Conservation (phyloP, 2,888 invertebrate genomes). For the Melanostoma scalare region DNA sequence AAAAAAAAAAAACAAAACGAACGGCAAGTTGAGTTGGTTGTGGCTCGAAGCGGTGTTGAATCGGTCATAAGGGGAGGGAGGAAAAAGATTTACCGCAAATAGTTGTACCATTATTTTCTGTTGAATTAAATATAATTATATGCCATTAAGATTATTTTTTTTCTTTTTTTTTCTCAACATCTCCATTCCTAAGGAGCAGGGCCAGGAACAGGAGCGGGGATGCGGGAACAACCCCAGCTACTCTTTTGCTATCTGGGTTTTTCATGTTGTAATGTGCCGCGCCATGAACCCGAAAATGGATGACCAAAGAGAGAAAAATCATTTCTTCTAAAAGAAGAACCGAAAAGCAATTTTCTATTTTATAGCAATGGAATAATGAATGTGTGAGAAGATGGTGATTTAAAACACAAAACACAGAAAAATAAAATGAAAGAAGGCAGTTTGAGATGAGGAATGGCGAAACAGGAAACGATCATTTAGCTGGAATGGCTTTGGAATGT, state of each 20-base stretch:
- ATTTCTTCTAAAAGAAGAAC: slow-evolving; percentile 19
- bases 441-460: slow-evolving; percentile 8
- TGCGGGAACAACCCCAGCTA: no score
- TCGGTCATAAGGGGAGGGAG: slow-evolving; percentile 1
- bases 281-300: slow-evolving; percentile 41
- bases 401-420: slow-evolving; percentile 7
- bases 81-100: slow-evolving; percentile 65
- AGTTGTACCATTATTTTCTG: slow-evolving; percentile 69
- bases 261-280: slow-evolving; percentile 3
- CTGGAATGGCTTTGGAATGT: slow-evolving; percentile 59
- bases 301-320: slow-evolving; percentile 4
- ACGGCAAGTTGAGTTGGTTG: no score
- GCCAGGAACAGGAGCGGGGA: no score
- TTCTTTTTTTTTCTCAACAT: slow-evolving; percentile 12
- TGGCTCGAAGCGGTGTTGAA: no score
- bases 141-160: slow-evolving; percentile 57
- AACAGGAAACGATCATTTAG: slow-evolving; percentile 52
- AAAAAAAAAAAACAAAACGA: slow-evolving; percentile 23
- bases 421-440: slow-evolving; percentile 3
- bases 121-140: slow-evolving; percentile 73
- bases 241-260: background rate
- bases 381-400: slow-evolving; percentile 18
- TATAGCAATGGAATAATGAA: slow-evolving; percentile 63
- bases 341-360: slow-evolving; percentile 63
- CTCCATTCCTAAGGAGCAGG: background rate